A percentile compares a stretch with the other conserved stretches of the same genome.
Evolutionary conservation across 2,113 vertebrate genomes (phyloP).

Genomic region (Chrysemys picta): DNA sequence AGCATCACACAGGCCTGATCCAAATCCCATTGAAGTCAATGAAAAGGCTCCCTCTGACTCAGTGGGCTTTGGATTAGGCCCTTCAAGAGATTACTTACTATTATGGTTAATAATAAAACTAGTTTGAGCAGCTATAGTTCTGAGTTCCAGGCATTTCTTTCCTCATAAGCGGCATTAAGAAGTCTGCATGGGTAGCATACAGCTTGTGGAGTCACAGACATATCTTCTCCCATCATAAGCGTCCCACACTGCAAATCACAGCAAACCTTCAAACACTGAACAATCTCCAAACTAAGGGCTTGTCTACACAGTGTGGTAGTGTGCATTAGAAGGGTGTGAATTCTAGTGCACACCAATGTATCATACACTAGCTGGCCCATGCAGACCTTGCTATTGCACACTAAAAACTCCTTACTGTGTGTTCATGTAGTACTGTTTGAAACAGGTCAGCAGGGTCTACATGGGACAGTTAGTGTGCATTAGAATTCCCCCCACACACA

Average conservation of each 20-base stretch:
- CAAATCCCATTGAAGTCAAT: neutral
- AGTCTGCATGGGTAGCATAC: constrained; percentile 12
- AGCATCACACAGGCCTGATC: neutral
- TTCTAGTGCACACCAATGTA: neutral
- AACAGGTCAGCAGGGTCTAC: neutral
- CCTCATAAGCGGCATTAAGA: constrained; percentile 36
- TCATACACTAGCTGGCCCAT: neutral
- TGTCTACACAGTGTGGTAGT: neutral
- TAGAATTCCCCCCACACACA: neutral
- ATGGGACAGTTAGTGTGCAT: neutral
- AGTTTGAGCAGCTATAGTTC: neutral
- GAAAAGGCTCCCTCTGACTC: constrained; percentile 6
- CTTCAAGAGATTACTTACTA: neutral
- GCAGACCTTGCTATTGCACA: neutral
- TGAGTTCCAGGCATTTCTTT: constrained; percentile 14
- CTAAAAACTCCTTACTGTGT: neutral
- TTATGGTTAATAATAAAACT: neutral
- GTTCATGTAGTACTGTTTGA: neutral
- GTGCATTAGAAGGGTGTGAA: neutral
- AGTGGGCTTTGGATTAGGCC: neutral
- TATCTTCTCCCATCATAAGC: neutral
- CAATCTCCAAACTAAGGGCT: neutral
- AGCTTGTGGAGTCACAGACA: constrained; percentile 48
- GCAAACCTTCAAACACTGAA: constrained; percentile 23
- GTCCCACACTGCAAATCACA: neutral